Conservation (phyloP, 2,113 vertebrate species). For the Todiramphus saurophagus region DNA sequence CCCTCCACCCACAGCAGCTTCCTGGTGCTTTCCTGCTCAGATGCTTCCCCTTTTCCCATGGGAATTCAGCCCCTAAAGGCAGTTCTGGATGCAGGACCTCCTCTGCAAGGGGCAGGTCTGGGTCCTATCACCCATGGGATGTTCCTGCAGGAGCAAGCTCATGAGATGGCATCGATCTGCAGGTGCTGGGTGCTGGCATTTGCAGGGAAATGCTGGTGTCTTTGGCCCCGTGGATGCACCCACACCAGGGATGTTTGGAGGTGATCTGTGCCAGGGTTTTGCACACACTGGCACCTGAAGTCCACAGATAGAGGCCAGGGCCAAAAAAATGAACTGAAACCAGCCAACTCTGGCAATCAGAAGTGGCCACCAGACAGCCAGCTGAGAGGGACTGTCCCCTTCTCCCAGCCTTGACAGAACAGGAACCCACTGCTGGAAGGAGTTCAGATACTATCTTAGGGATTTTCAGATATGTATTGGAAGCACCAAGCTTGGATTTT, state of each 20-base stretch:
- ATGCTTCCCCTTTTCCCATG: background rate
- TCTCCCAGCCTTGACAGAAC: background rate
- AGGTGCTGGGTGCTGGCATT: fast-evolving
- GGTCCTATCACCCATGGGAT: fast-evolving
- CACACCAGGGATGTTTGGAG: fast-evolving
- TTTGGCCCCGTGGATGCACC: fast-evolving
- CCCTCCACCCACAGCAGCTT: background rate
- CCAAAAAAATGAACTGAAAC: background rate
- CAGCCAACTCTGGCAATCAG: background rate
- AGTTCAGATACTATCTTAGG: fast-evolving
- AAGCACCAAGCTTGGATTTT: background rate
- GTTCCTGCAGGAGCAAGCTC: background rate
- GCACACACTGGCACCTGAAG: fast-evolving
- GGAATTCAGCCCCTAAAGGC: fast-evolving
- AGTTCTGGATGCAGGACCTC: fast-evolving
- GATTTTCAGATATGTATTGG: background rate
- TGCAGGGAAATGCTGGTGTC: fast-evolving
- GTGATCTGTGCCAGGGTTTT: fast-evolving
- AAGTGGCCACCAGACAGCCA: background rate
- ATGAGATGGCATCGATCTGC: background rate
- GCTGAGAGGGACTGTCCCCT: background rate
- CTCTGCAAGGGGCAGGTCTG: fast-evolving
- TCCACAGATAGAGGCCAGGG: fast-evolving
- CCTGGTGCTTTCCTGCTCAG: background rate
- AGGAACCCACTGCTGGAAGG: background rate